phyloP scores from a whole-genome alignment of 2,113 vertebrate species.

The Nicator chloris region DNA sequence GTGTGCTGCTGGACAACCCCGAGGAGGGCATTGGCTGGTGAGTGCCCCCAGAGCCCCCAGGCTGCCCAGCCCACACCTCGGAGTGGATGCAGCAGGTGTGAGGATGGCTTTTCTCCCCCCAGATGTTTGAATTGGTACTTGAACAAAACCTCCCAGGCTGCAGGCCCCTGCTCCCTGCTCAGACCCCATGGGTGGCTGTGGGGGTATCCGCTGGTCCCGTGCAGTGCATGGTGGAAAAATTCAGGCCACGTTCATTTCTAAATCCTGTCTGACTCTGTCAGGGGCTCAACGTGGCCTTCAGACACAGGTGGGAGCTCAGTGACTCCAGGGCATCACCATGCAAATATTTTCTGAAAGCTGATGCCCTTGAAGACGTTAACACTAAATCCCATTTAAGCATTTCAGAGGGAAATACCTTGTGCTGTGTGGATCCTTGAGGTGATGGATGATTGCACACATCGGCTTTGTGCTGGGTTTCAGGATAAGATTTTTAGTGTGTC shows the following conservation, averaged over 20 bases:
- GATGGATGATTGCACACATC: not conserved
- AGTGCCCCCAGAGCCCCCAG: not conserved
- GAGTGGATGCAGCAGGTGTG: rapidly evolving
- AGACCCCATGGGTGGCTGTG: rapidly evolving
- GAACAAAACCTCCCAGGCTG: not conserved
- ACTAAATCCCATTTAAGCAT: not conserved
- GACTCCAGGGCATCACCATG: rapidly evolving
- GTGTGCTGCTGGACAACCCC: slow-evolving; percentile 86
- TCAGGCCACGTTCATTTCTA: rapidly evolving
- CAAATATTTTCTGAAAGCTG: not conserved
- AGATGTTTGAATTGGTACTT: rapidly evolving
- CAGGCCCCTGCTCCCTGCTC: not conserved
- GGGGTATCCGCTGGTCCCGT: rapidly evolving
- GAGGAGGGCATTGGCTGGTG: slow-evolving; percentile 76
- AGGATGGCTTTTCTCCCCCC: not conserved
- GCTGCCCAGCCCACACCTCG: not conserved
- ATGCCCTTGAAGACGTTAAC: not conserved
- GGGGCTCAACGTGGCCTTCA: not conserved
- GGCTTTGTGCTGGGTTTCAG: not conserved
- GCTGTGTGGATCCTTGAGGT: not conserved
- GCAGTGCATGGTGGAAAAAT: rapidly evolving
- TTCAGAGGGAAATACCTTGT: not conserved
- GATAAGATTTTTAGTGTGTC: not conserved
- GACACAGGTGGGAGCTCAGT: not conserved
- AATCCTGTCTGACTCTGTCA: not conserved